These are phyloP conservation scores for Hipposideros larvatus DNA, from an alignment of 2,797 vertebrate genomes.

Conservation along the genomic window DNA sequence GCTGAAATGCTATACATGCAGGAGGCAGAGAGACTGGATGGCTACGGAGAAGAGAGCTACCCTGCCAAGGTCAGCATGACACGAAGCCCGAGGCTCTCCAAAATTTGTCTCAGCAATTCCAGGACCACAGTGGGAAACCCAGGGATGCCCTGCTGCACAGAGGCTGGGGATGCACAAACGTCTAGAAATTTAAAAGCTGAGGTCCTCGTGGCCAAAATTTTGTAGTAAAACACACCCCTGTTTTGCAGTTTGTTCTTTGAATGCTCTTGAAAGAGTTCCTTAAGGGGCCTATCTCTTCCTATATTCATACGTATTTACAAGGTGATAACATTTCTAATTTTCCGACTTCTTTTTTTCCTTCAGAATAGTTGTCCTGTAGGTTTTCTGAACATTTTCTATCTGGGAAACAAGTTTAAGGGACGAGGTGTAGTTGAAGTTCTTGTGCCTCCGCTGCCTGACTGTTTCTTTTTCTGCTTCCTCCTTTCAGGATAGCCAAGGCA, in stretches of 20 bases:
- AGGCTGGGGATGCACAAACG: fast-evolving
- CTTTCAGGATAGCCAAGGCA: slow-evolving; percentile 95
- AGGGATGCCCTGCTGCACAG: too few species aligned
- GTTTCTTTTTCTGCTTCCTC: slow-evolving; percentile 48
- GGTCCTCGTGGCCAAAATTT: not conserved
- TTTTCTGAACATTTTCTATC: not conserved
- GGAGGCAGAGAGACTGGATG: slow-evolving; percentile 98
- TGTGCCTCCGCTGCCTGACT: not conserved
- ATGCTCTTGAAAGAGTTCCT: slow-evolving; percentile 2
- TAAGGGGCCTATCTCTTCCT: not conserved
- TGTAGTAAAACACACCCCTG: not conserved
- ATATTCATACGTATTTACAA: not conserved
- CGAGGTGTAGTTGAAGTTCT: not conserved
- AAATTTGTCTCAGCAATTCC: fast-evolving
- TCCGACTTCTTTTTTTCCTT: not conserved
- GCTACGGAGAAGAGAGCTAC: slow-evolving; percentile 97
- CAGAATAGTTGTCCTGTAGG: not conserved
- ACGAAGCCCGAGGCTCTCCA: fast-evolving
- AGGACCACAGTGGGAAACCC: not conserved
- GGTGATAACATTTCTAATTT: not conserved
- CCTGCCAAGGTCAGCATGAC: slow-evolving; percentile 93
- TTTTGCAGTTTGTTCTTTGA: not conserved
- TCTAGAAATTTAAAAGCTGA: not conserved
- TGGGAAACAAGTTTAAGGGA: not conserved
- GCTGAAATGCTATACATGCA: slow-evolving; percentile 99